Base-by-base conservation (phyloP, 1,140 invertebrate species). In the Ceratosolen solmsi region DNA sequence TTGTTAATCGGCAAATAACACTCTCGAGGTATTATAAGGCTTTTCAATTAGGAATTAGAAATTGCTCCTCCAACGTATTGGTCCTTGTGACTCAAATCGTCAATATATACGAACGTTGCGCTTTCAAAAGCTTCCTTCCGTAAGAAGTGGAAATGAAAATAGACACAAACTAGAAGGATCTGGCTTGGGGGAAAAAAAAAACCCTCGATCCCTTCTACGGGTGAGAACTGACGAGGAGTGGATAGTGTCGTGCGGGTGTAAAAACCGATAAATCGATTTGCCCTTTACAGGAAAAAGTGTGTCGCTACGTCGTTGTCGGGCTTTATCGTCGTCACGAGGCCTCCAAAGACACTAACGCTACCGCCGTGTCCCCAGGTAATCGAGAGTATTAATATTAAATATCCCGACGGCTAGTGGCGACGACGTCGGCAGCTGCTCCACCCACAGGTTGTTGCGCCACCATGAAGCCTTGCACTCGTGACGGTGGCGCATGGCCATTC, bases 361-460 rank as follows among this genome's bases (percentile, higher is more conserved):
- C 15, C 56, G 38, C 56, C 27, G 17, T 33, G 11, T 46, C 36
- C n/a, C 38, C 70, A 75, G 72, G 41, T 80, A 83, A 80, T 80
- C 56, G 73, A 80, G 73, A 68, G 65, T 73, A 80, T 83, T 83
- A 83, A 83, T 80, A 83, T 83, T 83, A 80, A 83, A 83, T 78
- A 80, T 80, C 11, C 49, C 13, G 51, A 33, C 5, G 77, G 71
- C 65, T 63, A 83, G 56, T 36, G 36, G 36, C 56, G 36, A 70
- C 51, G 63, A 33, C 30, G 33, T 0, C 30, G 15, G 11, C 51
- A 72, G 68, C 51, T 71, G 51, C 51, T 46, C n/a, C 51, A n/a
- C 58, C 58, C 58, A 80, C 70, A 63, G 79, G 70, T 80, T 80
- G 71, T 74, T 80, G 79, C 54, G 63, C 36, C 63, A n/a, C 22